Percentiles rank a stretch among this genome's conserved stretches.
phyloP scores from a whole-genome alignment of 2,797 vertebrate species.

The Fringilla coelebs region DNA sequence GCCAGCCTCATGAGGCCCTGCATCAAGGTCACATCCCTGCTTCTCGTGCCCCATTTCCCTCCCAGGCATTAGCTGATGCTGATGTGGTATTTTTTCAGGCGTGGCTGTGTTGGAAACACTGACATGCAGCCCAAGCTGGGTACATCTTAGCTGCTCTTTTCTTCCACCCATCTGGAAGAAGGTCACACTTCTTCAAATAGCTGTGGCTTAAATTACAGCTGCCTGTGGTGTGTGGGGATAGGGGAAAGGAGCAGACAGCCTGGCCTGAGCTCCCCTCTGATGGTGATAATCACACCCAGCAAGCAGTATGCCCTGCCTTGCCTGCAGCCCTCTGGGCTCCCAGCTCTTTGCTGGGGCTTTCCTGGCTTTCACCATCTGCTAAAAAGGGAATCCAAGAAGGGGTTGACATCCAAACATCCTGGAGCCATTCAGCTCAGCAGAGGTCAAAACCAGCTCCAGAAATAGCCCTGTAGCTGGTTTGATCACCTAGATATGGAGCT shows the following conservation, averaged over 20 bases:
- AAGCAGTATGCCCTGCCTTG: background rate
- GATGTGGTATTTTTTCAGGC: background rate
- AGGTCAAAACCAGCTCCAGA: background rate
- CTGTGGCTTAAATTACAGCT: background rate
- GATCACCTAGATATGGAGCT: background rate
- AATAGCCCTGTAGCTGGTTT: background rate
- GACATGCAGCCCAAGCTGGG: background rate
- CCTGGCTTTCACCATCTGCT: background rate
- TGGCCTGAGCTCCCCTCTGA: background rate
- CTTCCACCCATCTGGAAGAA: background rate
- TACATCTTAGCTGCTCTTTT: background rate
- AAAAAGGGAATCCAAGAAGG: background rate
- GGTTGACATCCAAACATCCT: background rate
- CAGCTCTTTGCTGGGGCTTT: background rate
- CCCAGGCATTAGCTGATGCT: background rate
- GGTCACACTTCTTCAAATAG: conserved; percentile 22
- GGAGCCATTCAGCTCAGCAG: background rate
- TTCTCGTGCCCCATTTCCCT: background rate
- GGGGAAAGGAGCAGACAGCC: background rate
- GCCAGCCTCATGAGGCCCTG: rapidly evolving
- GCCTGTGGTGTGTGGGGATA: background rate
- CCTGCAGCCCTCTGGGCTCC: background rate
- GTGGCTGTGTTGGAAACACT: background rate
- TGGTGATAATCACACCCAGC: rapidly evolving
- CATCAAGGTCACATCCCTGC: background rate